Evolutionary conservation across 1,140 invertebrate species (phyloP), one percentile per base, ranked within the genome.

Genomic region (Bombus fervidus): DNA sequence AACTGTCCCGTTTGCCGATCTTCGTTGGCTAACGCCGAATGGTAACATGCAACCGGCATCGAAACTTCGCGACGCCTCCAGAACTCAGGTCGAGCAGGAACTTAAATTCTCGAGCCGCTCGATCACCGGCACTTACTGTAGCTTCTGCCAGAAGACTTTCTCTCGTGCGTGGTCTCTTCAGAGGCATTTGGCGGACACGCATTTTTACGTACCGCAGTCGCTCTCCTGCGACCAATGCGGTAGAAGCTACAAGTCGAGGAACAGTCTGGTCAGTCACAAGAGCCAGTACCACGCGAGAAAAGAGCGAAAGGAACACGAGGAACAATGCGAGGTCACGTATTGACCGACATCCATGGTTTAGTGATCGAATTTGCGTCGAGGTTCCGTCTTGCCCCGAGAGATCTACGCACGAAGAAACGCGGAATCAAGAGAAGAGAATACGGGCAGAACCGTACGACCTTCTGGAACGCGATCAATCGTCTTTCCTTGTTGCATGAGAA

Each of bases 261-360:
- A 96, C 89, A 96, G 95, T 85, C 91, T 96, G 77, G 94, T 96
- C 87, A 96, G 95, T 72, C 96, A 96, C 87, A 95, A 95, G 84
- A 96, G 95, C 86, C 95, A 96, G 87, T 96, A 96, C 86, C 96
- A 96, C 87, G 95, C 93, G 57, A 93, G 88, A 69, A 94, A 93
- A 76, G 93, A 95, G 1, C 89, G 90, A 25, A 94, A 94, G 73
- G 93, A 95, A 31, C 78, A 90, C 69, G 86, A 89, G n/a, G 87
- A 87, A 9, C 62, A 84, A 22, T 84, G 90, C 86, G 92, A 93
- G 74, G 87, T 93, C 64, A 90, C 74, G n/a, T 92, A 91, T 85
- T 91, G 84, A 89, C 59, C 62, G 81, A 15, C 78, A 34, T 3
- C 64, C 59, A 43, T 13, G 78, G 78, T 74, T 74, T 81, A 81